Evolutionary conservation across 2,888 invertebrate species (phyloP).

Genomic region (Drosophila neonasuta): DNA sequence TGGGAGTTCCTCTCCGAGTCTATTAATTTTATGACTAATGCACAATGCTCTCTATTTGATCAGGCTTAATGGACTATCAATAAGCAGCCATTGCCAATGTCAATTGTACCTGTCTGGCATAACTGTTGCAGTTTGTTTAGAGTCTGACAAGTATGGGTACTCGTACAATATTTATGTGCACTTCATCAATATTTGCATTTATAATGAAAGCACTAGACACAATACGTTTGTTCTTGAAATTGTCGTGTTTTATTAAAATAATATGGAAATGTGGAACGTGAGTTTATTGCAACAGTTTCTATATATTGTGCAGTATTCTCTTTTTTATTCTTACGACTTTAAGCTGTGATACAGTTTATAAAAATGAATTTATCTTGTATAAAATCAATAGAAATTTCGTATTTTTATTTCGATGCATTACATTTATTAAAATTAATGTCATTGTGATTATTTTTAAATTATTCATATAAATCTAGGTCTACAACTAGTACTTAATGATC

Average conservation of each 20-base stretch:
- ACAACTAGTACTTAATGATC: too few species aligned
- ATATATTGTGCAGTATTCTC: background rate
- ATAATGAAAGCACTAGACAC: conserved; percentile 24
- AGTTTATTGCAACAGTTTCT: background rate
- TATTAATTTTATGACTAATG: conserved; percentile 56
- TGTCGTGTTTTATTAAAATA: background rate
- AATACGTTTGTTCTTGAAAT: background rate
- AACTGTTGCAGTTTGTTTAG: conserved; percentile 2
- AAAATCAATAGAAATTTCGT: too few species aligned
- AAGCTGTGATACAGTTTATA: background rate
- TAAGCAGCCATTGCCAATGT: background rate
- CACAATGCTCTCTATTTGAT: conserved; percentile 43
- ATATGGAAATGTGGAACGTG: conserved; percentile 4
- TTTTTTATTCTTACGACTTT: background rate
- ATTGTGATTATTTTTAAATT: too few species aligned
- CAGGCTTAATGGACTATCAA: conserved; percentile 41
- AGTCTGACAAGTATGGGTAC: conserved; percentile 6
- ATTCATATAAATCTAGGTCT: too few species aligned
- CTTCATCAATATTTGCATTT: conserved; percentile 39
- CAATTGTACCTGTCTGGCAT: conserved; percentile 30
- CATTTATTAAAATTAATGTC: too few species aligned
- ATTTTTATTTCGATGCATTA: too few species aligned
- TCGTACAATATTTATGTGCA: conserved; percentile 36
- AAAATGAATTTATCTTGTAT: too few species aligned
- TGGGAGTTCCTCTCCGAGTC: conserved; percentile 21